A percentile compares a stretch with the other conserved stretches of the same genome.
These are phyloP conservation scores for Aptenodytes patagonicus DNA, from an alignment of 2,113 vertebrate species.

Conservation along the genomic window DNA sequence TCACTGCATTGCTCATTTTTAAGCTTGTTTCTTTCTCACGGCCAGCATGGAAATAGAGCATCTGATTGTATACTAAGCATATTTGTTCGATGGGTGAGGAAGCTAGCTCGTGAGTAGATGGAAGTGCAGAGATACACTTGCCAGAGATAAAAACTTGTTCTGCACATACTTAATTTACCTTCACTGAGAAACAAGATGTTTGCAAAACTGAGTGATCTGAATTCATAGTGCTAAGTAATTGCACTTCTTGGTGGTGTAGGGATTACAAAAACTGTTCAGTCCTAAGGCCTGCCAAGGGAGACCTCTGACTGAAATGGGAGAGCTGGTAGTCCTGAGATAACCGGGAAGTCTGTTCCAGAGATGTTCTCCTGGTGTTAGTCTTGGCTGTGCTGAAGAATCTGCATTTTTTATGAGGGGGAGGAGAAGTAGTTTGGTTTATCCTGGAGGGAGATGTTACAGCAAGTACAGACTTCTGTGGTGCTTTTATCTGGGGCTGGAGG, in stretches of 20 bases:
- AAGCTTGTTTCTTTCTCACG: not conserved
- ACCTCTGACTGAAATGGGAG: not conserved
- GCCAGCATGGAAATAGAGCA: not conserved
- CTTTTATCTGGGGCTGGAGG: constrained; percentile 56
- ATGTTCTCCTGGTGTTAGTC: not conserved
- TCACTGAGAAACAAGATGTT: not conserved
- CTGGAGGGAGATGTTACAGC: constrained; percentile 40
- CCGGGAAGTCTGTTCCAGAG: not conserved
- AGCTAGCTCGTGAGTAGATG: not conserved
- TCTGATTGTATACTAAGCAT: not conserved
- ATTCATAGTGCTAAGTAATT: not conserved
- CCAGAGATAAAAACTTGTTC: not conserved
- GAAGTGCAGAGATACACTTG: not conserved
- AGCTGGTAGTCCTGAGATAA: not conserved
- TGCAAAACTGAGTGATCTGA: not conserved
- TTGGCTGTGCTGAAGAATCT: not conserved
- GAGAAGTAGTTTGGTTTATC: constrained; percentile 13
- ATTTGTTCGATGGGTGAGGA: not conserved
- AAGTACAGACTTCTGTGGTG: constrained; percentile 19
- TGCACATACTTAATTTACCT: not conserved
- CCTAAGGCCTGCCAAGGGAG: not conserved
- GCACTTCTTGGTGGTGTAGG: not conserved
- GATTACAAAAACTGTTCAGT: not conserved
- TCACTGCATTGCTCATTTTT: not conserved
- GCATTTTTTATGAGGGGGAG: constrained; percentile 8